A percentile compares a stretch with the other conserved stretches of the same genome.
These are phyloP conservation scores for Planococcus citri DNA, from an alignment of 1,140 invertebrate species.

Conservation along the genomic window DNA sequence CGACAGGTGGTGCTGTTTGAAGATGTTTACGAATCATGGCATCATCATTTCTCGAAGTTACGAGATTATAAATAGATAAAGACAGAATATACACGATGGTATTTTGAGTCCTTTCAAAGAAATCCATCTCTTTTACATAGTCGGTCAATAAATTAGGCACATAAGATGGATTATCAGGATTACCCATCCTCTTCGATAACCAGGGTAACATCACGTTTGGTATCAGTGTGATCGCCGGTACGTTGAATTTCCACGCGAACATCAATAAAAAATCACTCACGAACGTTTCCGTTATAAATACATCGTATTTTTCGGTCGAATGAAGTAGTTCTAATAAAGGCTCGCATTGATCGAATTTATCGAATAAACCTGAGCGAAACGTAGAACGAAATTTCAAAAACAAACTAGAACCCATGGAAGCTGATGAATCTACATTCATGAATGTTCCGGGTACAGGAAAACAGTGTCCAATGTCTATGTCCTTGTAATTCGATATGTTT, in stretches of 20 bases:
- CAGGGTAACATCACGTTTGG: constrained; percentile 45
- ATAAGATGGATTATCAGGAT: constrained; percentile 26
- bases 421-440: not conserved
- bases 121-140: constrained; percentile 24
- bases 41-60: not conserved
- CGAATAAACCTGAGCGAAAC: too few species aligned
- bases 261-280: constrained; percentile 27
- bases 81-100: constrained; percentile 20
- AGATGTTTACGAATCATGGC: constrained; percentile 23
- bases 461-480: constrained; percentile 32
- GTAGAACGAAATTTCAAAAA: too few species aligned
- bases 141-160: constrained; percentile 25
- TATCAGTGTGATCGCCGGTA: constrained; percentile 43
- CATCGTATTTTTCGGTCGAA: too few species aligned
- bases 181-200: constrained; percentile 36
- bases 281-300: constrained; percentile 30
- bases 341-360: constrained; percentile 19
- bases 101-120: constrained; percentile 26
- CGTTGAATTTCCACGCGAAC: constrained; percentile 30
- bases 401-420: not conserved
- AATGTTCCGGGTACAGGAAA: not conserved
- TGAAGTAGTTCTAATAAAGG: too few species aligned
- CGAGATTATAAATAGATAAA: not conserved
- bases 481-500: constrained; percentile 38
- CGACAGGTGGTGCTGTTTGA: constrained; percentile 35